These are phyloP conservation scores for Syngnathus floridae DNA, from an alignment of 2,113 vertebrate species.

Conservation along the genomic window DNA sequence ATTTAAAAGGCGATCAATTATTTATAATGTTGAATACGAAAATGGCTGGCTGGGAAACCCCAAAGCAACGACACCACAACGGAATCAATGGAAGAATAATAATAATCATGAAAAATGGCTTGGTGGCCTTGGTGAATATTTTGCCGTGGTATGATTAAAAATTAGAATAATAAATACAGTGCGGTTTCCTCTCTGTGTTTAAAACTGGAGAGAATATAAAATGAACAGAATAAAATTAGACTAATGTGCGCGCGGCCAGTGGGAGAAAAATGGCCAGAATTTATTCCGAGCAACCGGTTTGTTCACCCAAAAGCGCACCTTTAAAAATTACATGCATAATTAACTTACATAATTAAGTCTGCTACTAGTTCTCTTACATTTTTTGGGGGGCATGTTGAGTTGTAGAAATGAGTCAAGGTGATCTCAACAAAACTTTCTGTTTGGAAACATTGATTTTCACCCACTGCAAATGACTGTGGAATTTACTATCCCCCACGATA, in stretches of 20 bases:
- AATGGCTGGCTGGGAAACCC: neutral
- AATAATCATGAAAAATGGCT: neutral
- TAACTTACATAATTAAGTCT: too few relatives aligned
- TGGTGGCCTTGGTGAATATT: neutral
- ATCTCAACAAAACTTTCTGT: neutral
- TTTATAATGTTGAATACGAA: neutral
- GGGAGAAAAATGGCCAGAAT: neutral
- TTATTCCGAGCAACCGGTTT: neutral
- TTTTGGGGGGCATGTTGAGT: too few relatives aligned
- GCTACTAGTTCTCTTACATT: too few relatives aligned
- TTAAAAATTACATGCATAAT: neutral
- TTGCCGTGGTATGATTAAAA: neutral
- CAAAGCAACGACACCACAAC: neutral
- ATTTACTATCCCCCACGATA: neutral
- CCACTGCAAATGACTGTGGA: neutral
- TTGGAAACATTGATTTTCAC: neutral
- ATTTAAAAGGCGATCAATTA: neutral
- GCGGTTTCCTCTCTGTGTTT: neutral
- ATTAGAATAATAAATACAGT: neutral
- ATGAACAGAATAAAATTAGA: slow-evolving; percentile 3
- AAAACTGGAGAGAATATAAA: neutral
- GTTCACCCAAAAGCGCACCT: neutral
- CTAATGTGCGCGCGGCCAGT: neutral
- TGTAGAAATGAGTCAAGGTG: neutral
- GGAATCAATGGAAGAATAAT: neutral